A percentile compares a stretch with the other conserved stretches of the same genome.
Conservation (phyloP, 2,888 invertebrate species). For the Erebia palarica region DNA sequence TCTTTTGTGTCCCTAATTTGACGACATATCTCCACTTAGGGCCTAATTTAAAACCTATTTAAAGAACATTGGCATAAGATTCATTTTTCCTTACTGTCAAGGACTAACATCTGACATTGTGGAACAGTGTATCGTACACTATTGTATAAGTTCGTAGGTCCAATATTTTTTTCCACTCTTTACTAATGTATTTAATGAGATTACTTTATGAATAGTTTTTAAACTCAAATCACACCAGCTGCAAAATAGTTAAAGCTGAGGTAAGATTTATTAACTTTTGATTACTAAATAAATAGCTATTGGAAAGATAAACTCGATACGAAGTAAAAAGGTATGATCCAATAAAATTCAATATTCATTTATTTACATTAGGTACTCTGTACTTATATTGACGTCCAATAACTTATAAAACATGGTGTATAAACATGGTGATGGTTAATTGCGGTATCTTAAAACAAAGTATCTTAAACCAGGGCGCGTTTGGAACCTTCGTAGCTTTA, state of each 20-base stretch:
- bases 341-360: too few relatives aligned
- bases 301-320: neutral
- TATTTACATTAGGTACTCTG: too few relatives aligned
- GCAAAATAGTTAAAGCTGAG: neutral
- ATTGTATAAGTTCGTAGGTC: conserved; percentile 71
- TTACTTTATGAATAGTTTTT: conserved; percentile 22
- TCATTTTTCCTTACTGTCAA: conserved; percentile 48
- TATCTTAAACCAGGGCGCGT: too few relatives aligned
- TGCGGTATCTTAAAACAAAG: too few relatives aligned
- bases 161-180: conserved; percentile 72
- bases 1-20: conserved; percentile 56
- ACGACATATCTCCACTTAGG: conserved; percentile 57
- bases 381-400: too few relatives aligned
- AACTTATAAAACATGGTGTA: too few relatives aligned
- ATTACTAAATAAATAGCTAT: neutral
- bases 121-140: conserved; percentile 51
- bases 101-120: conserved; percentile 34
- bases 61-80: conserved; percentile 46
- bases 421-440: too few relatives aligned
- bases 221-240: conserved; percentile 14
- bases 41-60: conserved; percentile 23
- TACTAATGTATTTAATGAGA: conserved; percentile 77
- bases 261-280: neutral
- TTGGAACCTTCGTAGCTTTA: too few relatives aligned
- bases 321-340: too few relatives aligned